Base-by-base conservation (phyloP, 2,888 invertebrate species). In the Chrysopilus asiliformis region DNA sequence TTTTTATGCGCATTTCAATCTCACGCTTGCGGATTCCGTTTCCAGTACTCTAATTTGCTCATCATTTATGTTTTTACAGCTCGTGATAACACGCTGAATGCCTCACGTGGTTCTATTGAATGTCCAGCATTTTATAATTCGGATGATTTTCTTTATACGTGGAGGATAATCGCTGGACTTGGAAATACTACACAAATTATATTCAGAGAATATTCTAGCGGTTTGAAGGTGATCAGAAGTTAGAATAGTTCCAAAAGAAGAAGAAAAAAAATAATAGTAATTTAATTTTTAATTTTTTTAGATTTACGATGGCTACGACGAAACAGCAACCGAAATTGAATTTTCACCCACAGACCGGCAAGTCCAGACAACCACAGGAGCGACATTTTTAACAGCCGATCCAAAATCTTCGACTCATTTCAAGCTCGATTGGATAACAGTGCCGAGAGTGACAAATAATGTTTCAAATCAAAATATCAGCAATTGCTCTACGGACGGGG, bases 251-350 rank as follows among this genome's bases (percentile, higher is more conserved):
- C n/a, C n/a, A n/a, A n/a, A n/a, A n/a, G n/a, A n/a, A n/a, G n/a
- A n/a, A n/a, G n/a, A n/a, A n/a, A n/a, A n/a, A n/a, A n/a, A n/a
- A n/a, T n/a, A n/a, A n/a, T n/a, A n/a, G n/a, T n/a, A n/a, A n/a
- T n/a, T n/a, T n/a, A n/a, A n/a, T n/a, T n/a, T n/a, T n/a, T n/a
- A 12, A 9, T 35, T 16, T 37, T 34, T 32, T 26, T 13, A 79
- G 78, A 58, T 89, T 20, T 82, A 72, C 50, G 85, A 90, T 60
- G 90, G 90, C 0, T 73, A 68, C 45, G 76, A 84, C 53, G 67
- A 68, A 1, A 68, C 69, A 2, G 76, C 77, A 2, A 66, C 73
- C 10, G 18, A 39, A 6, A 40, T 58, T 2, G 38, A 44, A 3
- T 48, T 58, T 4, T 20, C 24, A 8, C 4, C 28, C 13, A 51